A percentile compares a stretch with the other conserved stretches of the same genome.
phyloP scores from a whole-genome alignment of 2,797 vertebrate species.

The Anableps anableps region DNA sequence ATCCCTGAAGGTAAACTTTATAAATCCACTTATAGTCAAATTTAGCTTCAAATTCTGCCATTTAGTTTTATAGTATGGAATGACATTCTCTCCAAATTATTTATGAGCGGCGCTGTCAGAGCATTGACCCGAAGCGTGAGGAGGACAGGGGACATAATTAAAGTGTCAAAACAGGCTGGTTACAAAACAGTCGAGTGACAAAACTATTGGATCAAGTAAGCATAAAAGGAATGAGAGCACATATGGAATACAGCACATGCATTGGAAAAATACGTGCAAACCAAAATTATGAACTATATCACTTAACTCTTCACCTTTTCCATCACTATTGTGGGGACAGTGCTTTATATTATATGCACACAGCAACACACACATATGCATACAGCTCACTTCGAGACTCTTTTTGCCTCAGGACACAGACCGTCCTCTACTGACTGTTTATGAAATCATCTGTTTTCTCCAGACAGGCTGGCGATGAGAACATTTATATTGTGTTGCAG shows the following conservation, averaged over 20 bases:
- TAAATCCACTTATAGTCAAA: conserved; percentile 22
- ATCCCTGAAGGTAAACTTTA: conserved; percentile 9
- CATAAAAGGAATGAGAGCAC: neutral
- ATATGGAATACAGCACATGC: conserved; percentile 7
- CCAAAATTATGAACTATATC: conserved; percentile 8
- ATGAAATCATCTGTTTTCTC: conserved; percentile 73
- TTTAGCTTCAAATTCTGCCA: conserved; percentile 24
- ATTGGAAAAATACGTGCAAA: conserved; percentile 8
- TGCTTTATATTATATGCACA: conserved; percentile 6
- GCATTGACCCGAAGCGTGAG: conserved; percentile 37
- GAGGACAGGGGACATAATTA: conserved; percentile 50
- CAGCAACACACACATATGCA: conserved; percentile 26
- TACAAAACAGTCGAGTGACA: conserved; percentile 36
- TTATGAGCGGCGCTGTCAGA: conserved; percentile 28
- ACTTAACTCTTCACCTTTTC: conserved; percentile 39
- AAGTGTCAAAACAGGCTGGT: conserved; percentile 55
- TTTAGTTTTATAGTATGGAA: conserved; percentile 28
- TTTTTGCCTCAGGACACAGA: conserved; percentile 59
- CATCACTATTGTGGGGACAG: conserved; percentile 13
- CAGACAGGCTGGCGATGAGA: conserved; percentile 63
- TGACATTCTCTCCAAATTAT: conserved; percentile 23
- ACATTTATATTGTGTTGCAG: conserved; percentile 59
- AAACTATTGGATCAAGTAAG: conserved; percentile 21
- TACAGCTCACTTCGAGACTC: conserved; percentile 23
- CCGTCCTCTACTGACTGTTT: conserved; percentile 59